Base-by-base conservation (phyloP, 2,113 vertebrate species). In the Bubo blakistoni region DNA sequence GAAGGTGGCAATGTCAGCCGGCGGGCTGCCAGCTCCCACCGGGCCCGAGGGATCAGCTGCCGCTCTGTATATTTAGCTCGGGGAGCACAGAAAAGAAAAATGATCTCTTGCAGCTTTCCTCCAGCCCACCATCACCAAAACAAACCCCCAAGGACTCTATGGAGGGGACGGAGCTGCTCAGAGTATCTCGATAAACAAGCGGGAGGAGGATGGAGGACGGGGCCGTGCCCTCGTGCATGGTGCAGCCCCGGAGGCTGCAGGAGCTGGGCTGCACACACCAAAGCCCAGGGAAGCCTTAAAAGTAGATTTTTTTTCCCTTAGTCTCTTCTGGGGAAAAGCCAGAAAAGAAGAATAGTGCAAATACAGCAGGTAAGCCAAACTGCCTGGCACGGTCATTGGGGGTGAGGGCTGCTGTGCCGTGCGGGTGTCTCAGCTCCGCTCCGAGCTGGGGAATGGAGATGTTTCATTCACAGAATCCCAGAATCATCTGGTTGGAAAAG, bases 11-110 rank as follows among this genome's bases (percentile, higher is more conserved):
- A 69, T 70, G 96, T 93, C 97, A 92, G 22, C 65, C 13, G 5
- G 81, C 8, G 16, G 38, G 63, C 82, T 52, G 59, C 61, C 74
- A 74, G 6, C 90, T 67, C 65, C 86, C 78, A 20, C 42, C 59
- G 81, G 86, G 78, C 71, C 67, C 49, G 38, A 9, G 20, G 52
- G 32, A 76, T 54, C 98, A 98, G 98, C 97, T 98, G 98, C 98
- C 76, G 92, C 86, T 74, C 77, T 47, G 91, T 98, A 98, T 95
- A 98, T 98, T 98, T 98, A 98, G 98, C 96, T 95, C 95, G 2
- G 67, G 89, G 90, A 92, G 92, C 78, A 66, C 76, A 29, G 94
- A 38, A 17, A 57, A 95, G 97, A 84, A 98, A 98, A 98, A 87
- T 81, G 96, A 98, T 98, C 97, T 90, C 94, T 52, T 47, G 21